Evolutionary conservation across 2,113 vertebrate genomes (phyloP).

Genomic region (Tautogolabrus adspersus): DNA sequence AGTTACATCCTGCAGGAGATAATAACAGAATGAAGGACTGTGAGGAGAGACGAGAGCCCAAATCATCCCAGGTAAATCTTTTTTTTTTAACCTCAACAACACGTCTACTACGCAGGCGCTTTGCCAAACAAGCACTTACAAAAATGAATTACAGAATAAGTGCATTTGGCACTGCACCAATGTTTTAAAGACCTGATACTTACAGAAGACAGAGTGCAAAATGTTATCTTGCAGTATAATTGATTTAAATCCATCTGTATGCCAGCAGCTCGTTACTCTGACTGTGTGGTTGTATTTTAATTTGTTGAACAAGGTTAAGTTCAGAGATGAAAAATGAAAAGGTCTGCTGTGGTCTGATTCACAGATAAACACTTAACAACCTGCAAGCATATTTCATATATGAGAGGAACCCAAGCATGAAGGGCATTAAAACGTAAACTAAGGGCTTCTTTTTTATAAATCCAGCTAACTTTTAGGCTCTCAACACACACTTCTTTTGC

Average conservation of each 20-base stretch:
- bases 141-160: constrained; percentile 20
- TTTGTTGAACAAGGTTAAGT: constrained; percentile 6
- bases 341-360: constrained; percentile 15
- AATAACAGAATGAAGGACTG: constrained; percentile 21
- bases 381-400: constrained; percentile 1
- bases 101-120: constrained; percentile 35
- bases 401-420: neutral
- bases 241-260: neutral
- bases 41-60: neutral
- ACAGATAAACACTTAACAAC: neutral
- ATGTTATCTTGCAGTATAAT: constrained; percentile 2
- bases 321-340: constrained; percentile 21
- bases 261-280: constrained; percentile 1
- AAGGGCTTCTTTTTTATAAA: neutral
- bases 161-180: neutral
- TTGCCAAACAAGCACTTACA: constrained; percentile 61
- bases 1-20: constrained; percentile 19
- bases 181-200: constrained; percentile 7
- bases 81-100: constrained; percentile 24
- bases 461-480: neutral
- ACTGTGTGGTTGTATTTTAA: constrained; percentile 16
- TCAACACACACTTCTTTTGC: neutral
- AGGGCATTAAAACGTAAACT: neutral
- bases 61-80: constrained; percentile 59
- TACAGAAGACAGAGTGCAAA: neutral